phyloP scores from a whole-genome alignment of 2,797 vertebrate species.

The Acanthurus leucopareius region DNA sequence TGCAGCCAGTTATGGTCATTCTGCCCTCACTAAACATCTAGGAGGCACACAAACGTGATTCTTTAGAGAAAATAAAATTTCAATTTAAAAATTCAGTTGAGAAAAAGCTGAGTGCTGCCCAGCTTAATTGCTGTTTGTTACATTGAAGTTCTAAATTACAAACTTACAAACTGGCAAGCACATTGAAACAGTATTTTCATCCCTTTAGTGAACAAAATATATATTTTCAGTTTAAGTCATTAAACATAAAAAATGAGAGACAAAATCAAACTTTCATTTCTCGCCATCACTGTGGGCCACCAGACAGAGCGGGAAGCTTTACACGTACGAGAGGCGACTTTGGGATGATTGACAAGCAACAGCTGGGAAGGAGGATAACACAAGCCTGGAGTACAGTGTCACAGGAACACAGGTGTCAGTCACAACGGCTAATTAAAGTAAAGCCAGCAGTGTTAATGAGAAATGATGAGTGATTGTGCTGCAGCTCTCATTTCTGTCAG shows the following conservation, averaged over 20 bases:
- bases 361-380: conserved; percentile 75
- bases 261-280: conserved; percentile 13
- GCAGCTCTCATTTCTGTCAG: conserved; percentile 57
- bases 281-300: conserved; percentile 9
- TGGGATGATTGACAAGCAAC: conserved; percentile 70
- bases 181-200: background rate
- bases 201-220: background rate
- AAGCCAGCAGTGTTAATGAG: conserved; percentile 73
- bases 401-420: conserved; percentile 69
- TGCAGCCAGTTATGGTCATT: background rate
- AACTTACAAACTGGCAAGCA: background rate
- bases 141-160: background rate
- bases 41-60: background rate
- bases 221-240: conserved; percentile 3
- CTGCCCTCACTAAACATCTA: background rate
- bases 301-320: conserved; percentile 7
- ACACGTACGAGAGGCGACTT: conserved; percentile 47
- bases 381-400: conserved; percentile 41
- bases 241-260: conserved; percentile 3
- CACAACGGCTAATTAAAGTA: conserved; percentile 72
- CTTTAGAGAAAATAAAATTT: no score
- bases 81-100: conserved; percentile 5
- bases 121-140: background rate
- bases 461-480: conserved; percentile 58
- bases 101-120: background rate